These are phyloP conservation scores for Drosophila sordidula DNA, from an alignment of 2,888 invertebrate species.

Conservation along the genomic window DNA sequence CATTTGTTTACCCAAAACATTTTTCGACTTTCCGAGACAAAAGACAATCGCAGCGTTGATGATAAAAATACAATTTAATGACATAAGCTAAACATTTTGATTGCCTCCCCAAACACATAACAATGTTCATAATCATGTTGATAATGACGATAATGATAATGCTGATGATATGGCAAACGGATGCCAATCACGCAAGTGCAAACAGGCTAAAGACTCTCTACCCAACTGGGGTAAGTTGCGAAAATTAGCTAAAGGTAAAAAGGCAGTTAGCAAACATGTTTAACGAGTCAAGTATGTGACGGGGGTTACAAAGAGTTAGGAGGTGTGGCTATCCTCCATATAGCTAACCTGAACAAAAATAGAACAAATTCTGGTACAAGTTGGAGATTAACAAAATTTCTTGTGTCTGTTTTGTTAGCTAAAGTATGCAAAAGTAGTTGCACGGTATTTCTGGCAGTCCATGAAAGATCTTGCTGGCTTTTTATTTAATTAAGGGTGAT, in stretches of 20 bases:
- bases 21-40: background rate
- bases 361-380: too few relatives aligned
- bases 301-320: slow-evolving; percentile 1
- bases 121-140: slow-evolving; percentile 26
- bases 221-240: slow-evolving; percentile 1
- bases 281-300: slow-evolving; percentile 15
- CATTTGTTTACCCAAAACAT: slow-evolving; percentile 56
- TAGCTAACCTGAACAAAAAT: background rate
- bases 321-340: background rate
- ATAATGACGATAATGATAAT: slow-evolving; percentile 28
- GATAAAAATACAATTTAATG: slow-evolving; percentile 69
- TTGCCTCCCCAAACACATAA: slow-evolving; percentile 44
- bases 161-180: slow-evolving; percentile 39
- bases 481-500: too few relatives aligned
- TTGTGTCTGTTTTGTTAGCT: too few relatives aligned
- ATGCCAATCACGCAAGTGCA: slow-evolving; percentile 44
- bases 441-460: too few relatives aligned
- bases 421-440: too few relatives aligned
- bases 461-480: too few relatives aligned
- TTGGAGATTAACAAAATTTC: too few relatives aligned
- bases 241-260: slow-evolving; percentile 18
- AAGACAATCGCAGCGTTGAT: slow-evolving; percentile 24
- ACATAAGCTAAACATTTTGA: slow-evolving; percentile 66
- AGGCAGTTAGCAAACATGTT: slow-evolving; percentile 25
- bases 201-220: slow-evolving; percentile 20